A percentile compares a stretch with the other conserved stretches of the same genome.
Evolutionary conservation across 1,140 invertebrate species (phyloP).

Genomic region (Globodera ellingtonae): DNA sequence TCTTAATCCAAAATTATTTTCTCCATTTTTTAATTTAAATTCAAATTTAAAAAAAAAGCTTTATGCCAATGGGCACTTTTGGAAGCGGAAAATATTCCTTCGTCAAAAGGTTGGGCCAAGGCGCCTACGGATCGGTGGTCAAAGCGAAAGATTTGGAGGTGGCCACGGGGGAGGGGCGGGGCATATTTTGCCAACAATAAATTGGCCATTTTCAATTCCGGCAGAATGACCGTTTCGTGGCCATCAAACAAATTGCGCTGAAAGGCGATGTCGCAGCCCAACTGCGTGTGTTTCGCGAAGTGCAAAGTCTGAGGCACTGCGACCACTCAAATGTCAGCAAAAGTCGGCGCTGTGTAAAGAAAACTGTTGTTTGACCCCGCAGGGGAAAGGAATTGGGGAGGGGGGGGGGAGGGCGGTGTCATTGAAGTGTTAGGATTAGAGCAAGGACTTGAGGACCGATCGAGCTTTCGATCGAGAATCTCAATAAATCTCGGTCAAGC

Average conservation of each 20-base stretch:
- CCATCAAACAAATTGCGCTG: slow-evolving; percentile 82
- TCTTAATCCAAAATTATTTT: not conserved
- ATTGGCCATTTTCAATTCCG: not conserved
- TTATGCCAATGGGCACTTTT: not conserved
- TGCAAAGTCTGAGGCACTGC: slow-evolving; percentile 85
- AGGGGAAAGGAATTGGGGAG: no score
- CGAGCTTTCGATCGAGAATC: no score
- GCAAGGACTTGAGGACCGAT: no score
- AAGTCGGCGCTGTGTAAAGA: slow-evolving; percentile 71
- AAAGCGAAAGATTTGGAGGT: slow-evolving; percentile 73
- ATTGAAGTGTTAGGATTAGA: no score
- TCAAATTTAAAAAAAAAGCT: not conserved
- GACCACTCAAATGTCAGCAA: slow-evolving; percentile 79
- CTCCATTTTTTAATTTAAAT: no score
- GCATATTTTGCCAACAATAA: not conserved
- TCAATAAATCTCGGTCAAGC: no score
- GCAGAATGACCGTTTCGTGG: slow-evolving; percentile 75
- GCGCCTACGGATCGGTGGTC: slow-evolving; percentile 90
- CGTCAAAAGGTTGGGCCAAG: slow-evolving; percentile 86
- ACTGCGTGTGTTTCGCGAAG: slow-evolving; percentile 72
- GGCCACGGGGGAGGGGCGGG: not conserved
- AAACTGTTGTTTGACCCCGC: no score
- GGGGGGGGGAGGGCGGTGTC: no score
- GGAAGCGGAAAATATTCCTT: slow-evolving; percentile 74
- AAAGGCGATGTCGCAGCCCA: slow-evolving; percentile 73